Evolutionary conservation across 2,113 vertebrate genomes (phyloP).

Genomic region (Saccopteryx leptura): DNA sequence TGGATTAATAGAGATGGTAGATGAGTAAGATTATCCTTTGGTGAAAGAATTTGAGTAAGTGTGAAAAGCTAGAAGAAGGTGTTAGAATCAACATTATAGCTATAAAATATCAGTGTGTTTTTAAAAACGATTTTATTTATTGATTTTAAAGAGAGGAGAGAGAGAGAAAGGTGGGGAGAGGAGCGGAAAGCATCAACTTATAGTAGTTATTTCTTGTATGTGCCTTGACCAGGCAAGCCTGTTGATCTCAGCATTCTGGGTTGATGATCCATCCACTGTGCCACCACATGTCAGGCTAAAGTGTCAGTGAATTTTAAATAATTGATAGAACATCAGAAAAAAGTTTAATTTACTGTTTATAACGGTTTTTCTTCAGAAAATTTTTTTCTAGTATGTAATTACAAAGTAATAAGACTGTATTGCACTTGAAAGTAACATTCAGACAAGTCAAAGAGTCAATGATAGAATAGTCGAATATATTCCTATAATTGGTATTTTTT

Average conservation of each 20-base stretch:
- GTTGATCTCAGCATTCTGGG: no score
- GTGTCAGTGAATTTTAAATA: neutral
- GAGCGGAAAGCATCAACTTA: no score
- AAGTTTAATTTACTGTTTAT: neutral
- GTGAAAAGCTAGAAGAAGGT: neutral
- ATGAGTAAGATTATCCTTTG: neutral
- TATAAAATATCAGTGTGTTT: neutral
- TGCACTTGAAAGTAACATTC: neutral
- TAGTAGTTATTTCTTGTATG: no score
- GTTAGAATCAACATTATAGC: neutral
- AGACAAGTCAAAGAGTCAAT: neutral
- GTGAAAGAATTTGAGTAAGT: neutral
- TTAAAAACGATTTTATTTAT: no score
- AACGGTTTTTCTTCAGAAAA: neutral
- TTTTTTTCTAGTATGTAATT: neutral
- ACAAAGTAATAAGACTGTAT: neutral
- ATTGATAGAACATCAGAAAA: neutral
- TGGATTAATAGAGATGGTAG: neutral
- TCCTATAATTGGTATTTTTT: neutral
- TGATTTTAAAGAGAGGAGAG: no score
- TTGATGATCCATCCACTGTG: no score
- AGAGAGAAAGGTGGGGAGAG: no score
- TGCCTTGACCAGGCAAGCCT: no score
- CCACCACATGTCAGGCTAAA: neutral
- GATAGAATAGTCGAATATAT: neutral